Conservation (phyloP, 1,140 invertebrate species). For the Amphibalanus amphitrite region DNA sequence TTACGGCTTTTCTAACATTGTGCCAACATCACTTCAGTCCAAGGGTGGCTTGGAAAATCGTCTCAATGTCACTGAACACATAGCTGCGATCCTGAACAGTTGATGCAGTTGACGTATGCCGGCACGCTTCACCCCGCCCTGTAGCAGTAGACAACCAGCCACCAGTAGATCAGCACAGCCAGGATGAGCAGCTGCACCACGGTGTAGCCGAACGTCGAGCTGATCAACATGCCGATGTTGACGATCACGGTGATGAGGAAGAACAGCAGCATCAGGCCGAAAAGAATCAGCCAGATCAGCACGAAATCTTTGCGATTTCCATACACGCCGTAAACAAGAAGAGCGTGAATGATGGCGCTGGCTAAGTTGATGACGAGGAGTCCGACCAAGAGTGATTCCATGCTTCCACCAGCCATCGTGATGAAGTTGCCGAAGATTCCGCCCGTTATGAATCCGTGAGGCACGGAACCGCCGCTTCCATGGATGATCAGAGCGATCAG, state of each 20-base stretch:
- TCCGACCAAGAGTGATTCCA: neutral
- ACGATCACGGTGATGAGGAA: neutral
- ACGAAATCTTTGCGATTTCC: neutral
- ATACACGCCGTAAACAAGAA: neutral
- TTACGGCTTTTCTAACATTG: too few relatives aligned
- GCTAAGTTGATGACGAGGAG: neutral
- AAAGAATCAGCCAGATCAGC: neutral
- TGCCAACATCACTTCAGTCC: too few relatives aligned
- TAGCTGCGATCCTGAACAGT: too few relatives aligned
- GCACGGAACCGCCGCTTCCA: neutral
- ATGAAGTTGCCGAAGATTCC: neutral
- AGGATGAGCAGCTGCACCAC: neutral
- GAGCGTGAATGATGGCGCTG: neutral
- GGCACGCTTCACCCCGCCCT: neutral
- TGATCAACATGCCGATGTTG: neutral
- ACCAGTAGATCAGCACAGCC: neutral
- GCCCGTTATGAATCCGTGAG: neutral
- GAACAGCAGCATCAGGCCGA: neutral
- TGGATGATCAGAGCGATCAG: neutral
- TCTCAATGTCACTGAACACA: too few relatives aligned
- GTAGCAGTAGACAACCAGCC: neutral
- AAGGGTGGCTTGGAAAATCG: too few relatives aligned
- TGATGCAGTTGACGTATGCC: too few relatives aligned
- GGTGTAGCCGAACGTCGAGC: neutral
- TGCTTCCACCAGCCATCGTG: neutral